These are phyloP conservation scores for Mesoligia furuncula DNA, from an alignment of 2,888 invertebrate genomes.

Conservation along the genomic window DNA sequence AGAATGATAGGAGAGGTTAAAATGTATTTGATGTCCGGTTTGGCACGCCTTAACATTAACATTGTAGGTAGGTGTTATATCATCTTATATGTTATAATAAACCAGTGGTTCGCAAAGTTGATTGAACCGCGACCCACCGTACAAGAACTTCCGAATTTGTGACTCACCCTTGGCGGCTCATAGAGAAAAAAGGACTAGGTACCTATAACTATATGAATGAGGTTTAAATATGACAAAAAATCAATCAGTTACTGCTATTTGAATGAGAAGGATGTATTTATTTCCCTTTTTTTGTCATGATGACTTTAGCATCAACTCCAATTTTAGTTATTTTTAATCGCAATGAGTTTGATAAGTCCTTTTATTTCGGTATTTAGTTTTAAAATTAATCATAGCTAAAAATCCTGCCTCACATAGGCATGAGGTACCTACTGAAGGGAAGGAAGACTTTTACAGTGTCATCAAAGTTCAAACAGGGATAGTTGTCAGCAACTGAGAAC, in stretches of 20 bases:
- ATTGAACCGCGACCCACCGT: not conserved
- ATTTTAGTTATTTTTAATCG: not conserved
- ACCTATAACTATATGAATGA: too few relatives aligned
- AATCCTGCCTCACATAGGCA: not conserved
- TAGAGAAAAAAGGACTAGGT: not conserved
- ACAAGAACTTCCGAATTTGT: not conserved
- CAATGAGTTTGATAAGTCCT: not conserved
- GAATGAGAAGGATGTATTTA: not conserved
- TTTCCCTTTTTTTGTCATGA: not conserved
- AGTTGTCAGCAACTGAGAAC: not conserved
- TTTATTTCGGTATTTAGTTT: not conserved
- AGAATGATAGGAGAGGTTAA: slow-evolving; percentile 17
- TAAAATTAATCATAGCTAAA: not conserved
- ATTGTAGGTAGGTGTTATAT: slow-evolving; percentile 3
- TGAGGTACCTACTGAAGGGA: not conserved
- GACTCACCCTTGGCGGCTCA: not conserved
- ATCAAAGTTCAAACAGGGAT: not conserved
- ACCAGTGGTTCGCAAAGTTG: not conserved
- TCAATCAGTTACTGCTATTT: not conserved
- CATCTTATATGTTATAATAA: not conserved
- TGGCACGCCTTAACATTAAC: not conserved
- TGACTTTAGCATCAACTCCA: too few relatives aligned
- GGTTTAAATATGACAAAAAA: too few relatives aligned
- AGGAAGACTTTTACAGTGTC: not conserved
- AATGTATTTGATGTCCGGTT: slow-evolving; percentile 14